Evolutionary conservation across 1,140 invertebrate species (phyloP).

Genomic region (Drosophila nigrodunni): DNA sequence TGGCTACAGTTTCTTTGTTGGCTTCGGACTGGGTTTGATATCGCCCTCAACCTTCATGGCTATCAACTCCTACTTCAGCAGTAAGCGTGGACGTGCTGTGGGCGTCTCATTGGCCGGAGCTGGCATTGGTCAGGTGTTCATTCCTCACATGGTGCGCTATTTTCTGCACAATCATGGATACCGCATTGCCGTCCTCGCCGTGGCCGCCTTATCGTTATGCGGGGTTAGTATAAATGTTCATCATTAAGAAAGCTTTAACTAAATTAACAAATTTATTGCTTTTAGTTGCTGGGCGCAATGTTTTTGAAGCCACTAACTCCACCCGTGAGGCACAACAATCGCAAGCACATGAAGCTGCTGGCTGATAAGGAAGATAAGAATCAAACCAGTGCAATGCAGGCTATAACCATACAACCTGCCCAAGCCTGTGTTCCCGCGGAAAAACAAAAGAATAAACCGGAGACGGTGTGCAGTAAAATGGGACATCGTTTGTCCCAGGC

Average conservation of each 20-base stretch:
- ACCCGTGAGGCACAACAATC: slow-evolving; percentile 65
- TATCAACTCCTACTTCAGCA: slow-evolving; percentile 89
- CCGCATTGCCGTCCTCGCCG: slow-evolving; percentile 86
- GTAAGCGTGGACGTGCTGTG: slow-evolving; percentile 88
- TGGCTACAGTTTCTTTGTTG: slow-evolving; percentile 88
- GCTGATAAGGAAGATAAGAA: slow-evolving; percentile 53
- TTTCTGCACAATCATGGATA: slow-evolving; percentile 87
- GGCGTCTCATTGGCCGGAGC: slow-evolving; percentile 89
- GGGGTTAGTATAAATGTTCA: slow-evolving; percentile 84
- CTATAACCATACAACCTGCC: slow-evolving; percentile 36
- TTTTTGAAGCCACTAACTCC: slow-evolving; percentile 68
- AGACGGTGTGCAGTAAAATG: slow-evolving; percentile 50
- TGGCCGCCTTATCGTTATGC: slow-evolving; percentile 87
- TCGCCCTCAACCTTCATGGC: slow-evolving; percentile 89
- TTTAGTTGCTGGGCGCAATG: slow-evolving; percentile 79
- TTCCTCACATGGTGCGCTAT: slow-evolving; percentile 88
- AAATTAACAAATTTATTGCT: neutral
- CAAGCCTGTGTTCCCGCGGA: neutral
- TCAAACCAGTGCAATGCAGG: slow-evolving; percentile 38
- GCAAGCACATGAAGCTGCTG: slow-evolving; percentile 61
- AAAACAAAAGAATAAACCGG: slow-evolving; percentile 8
- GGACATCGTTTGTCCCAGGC: slow-evolving; percentile 66
- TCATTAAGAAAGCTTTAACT: neutral
- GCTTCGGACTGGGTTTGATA: slow-evolving; percentile 87
- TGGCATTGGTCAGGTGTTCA: slow-evolving; percentile 90